Conservation (phyloP, 2,797 vertebrate species). For the Typhlichthys subterraneus region DNA sequence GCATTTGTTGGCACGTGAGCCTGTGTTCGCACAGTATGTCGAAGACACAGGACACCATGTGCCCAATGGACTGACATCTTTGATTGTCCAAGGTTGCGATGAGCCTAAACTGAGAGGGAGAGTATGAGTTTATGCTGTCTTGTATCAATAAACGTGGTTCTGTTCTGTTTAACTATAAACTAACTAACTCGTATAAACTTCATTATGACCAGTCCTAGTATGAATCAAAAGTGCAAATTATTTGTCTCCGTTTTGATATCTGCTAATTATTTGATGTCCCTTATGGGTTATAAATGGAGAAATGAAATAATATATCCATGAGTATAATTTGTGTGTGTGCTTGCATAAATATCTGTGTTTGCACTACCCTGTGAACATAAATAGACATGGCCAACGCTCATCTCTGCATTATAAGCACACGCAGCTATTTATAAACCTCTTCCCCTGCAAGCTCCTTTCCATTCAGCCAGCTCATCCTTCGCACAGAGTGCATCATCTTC, state of each 20-base stretch:
- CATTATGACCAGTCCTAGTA: too few species aligned
- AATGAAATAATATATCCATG: too few species aligned
- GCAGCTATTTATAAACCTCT: conserved; percentile 68
- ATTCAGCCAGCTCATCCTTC: conserved; percentile 33
- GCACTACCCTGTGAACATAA: too few species aligned
- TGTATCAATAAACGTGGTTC: not conserved
- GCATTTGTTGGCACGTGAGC: conserved; percentile 52
- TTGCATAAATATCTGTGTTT: too few species aligned
- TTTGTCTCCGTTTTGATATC: too few species aligned
- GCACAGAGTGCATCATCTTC: not conserved
- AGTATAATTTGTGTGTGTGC: too few species aligned
- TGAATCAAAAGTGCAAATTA: too few species aligned
- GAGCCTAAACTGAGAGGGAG: too few species aligned
- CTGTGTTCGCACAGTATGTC: conserved; percentile 49
- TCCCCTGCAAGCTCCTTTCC: conserved; percentile 37
- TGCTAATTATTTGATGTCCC: too few species aligned
- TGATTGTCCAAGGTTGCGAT: conserved; percentile 2
- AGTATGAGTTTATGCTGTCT: not conserved
- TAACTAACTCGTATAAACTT: too few species aligned
- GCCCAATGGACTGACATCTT: conserved; percentile 41
- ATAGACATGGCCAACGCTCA: too few species aligned
- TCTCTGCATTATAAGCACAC: conserved; percentile 53
- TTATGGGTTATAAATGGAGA: too few species aligned
- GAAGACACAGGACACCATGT: conserved; percentile 50
- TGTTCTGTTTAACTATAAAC: not conserved